Conservation (phyloP, 2,888 invertebrate genomes). For the Caenorhabditis zanzibari region DNA sequence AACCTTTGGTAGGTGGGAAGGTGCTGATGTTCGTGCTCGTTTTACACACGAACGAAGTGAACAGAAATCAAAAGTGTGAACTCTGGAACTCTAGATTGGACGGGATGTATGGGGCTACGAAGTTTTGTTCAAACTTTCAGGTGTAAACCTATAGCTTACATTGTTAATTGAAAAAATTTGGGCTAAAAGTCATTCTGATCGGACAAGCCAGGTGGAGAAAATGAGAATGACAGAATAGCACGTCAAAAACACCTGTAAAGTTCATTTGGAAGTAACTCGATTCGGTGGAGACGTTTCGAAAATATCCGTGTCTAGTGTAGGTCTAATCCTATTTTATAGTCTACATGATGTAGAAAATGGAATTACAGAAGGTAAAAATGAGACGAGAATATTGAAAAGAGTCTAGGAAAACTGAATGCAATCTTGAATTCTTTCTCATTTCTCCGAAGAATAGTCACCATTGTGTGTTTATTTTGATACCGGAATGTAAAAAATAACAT, state of each 20-base stretch:
- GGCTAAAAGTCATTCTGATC: background rate
- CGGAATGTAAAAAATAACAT: background rate
- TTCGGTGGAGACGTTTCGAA: slow-evolving; percentile 4
- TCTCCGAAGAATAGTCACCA: background rate
- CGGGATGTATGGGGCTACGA: background rate
- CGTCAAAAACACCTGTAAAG: slow-evolving; percentile 31
- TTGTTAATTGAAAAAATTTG: background rate
- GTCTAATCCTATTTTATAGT: slow-evolving; percentile 21
- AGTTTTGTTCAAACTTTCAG: background rate
- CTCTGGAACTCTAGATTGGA: slow-evolving; percentile 5
- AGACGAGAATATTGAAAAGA: background rate
- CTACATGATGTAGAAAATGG: slow-evolving; percentile 16
- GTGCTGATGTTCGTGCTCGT: slow-evolving; percentile 42
- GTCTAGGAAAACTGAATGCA: slow-evolving; percentile 1
- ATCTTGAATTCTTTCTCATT: background rate
- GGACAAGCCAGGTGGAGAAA: background rate
- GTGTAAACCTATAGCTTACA: background rate
- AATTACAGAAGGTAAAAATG: slow-evolving; percentile 6
- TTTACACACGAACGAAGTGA: slow-evolving; percentile 16
- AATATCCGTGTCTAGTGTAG: slow-evolving; percentile 18
- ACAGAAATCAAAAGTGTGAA: slow-evolving; percentile 38
- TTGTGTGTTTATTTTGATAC: slow-evolving; percentile 5
- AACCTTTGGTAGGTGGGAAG: slow-evolving; percentile 39
- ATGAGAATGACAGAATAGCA: slow-evolving; percentile 1
- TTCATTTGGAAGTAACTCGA: slow-evolving; percentile 6